A percentile compares a stretch with the other conserved stretches of the same genome.
Conservation (phyloP, 2,797 vertebrate genomes). For the Argyrosomus regius region DNA sequence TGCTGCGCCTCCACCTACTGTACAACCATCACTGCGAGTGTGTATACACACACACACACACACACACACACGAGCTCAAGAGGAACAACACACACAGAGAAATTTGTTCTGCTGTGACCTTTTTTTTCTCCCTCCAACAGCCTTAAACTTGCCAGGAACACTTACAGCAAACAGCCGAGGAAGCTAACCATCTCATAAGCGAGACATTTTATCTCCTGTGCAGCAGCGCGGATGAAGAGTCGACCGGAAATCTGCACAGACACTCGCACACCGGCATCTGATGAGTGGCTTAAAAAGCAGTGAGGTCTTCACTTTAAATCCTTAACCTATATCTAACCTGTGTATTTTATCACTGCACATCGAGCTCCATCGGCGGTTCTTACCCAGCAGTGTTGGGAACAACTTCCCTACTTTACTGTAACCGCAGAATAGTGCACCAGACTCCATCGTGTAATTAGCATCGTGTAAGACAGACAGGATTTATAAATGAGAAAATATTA, state of each 20-base stretch:
- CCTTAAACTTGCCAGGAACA: constrained; percentile 30
- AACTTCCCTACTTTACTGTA: background rate
- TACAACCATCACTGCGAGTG: background rate
- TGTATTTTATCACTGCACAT: background rate
- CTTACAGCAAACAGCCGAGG: constrained; percentile 9
- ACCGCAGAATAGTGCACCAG: background rate
- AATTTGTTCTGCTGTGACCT: constrained; percentile 19
- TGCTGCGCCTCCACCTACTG: background rate
- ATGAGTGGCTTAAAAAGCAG: background rate
- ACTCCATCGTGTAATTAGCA: background rate
- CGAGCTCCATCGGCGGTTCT: background rate
- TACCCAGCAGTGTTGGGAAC: background rate
- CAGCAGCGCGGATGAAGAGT: background rate
- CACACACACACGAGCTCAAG: background rate
- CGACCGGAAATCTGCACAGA: background rate
- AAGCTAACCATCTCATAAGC: constrained; percentile 18
- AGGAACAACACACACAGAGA: background rate
- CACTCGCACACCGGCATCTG: background rate
- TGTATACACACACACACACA: background rate
- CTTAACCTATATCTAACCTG: background rate
- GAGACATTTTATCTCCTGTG: background rate
- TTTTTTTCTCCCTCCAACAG: constrained; percentile 20
- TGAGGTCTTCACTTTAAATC: background rate
- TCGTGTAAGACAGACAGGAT: background rate
- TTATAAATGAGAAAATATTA: background rate